These are phyloP conservation scores for Trachythela sp. DNA, from an alignment of 64 coral and sea anemone genomes.

Conservation along the genomic window DNA sequence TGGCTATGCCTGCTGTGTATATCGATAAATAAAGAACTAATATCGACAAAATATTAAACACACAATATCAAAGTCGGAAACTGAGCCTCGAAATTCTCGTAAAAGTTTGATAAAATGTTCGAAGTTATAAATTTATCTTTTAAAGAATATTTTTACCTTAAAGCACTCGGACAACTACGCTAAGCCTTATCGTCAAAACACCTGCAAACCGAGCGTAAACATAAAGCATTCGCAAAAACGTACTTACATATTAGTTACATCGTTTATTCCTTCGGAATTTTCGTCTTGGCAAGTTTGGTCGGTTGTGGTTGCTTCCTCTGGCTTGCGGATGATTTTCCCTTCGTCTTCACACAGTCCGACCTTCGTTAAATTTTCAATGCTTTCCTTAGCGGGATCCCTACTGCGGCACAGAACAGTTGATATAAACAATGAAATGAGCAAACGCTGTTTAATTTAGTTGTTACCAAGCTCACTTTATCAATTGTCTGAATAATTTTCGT, in stretches of 20 bases:
- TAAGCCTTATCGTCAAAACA: background rate
- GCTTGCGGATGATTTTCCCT: background rate
- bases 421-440: constrained; percentile 3
- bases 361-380: background rate
- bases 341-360: background rate
- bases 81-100: background rate
- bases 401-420: background rate
- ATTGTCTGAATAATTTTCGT: background rate
- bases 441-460: background rate
- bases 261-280: background rate
- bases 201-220: background rate
- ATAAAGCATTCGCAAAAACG: background rate
- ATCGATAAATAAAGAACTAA: background rate
- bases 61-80: background rate
- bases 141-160: background rate
- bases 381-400: background rate
- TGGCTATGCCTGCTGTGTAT: background rate
- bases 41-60: background rate
- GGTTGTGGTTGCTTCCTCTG: background rate
- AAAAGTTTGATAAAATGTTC: background rate
- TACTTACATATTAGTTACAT: background rate
- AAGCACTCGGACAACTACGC: background rate
- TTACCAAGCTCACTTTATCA: background rate
- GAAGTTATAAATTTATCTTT: no score
- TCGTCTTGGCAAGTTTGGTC: background rate